Base-by-base conservation (phyloP, 2,888 invertebrate genomes). In the Chalcosyrphus nemorum region DNA sequence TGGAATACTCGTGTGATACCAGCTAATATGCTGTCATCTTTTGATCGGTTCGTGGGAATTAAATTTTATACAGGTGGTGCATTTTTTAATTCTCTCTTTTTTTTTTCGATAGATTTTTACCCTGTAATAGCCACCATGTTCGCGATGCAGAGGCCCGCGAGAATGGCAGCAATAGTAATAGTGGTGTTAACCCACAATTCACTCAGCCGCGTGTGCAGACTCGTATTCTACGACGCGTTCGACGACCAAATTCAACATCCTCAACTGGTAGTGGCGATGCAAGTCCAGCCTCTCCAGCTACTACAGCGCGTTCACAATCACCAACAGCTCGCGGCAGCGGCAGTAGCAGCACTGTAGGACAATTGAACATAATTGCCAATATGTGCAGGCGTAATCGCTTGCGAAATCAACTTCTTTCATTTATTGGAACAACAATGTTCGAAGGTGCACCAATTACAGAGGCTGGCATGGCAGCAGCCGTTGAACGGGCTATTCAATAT, bases 61-160 rank as follows among this genome's bases (percentile, higher is more conserved):
- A n/a, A n/a, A n/a, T n/a, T n/a, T n/a, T n/a, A n/a, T n/a, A n/a
- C n/a, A n/a, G n/a, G n/a, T n/a, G n/a, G n/a, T n/a, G n/a, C n/a
- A n/a, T n/a, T n/a, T n/a, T n/a, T n/a, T n/a, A n/a, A n/a, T n/a
- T n/a, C n/a, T n/a, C n/a, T n/a, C n/a, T n/a, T n/a, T n/a, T n/a
- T n/a, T n/a, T n/a, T n/a, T n/a, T n/a, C n/a, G n/a, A 4, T 87
- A 91, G 92, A 32, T 95, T 95, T 88, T 91, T 96, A 86, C 94
- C 94, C 0, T 96, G 95, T 88, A 94, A 94, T 89, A 95, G 95
- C 38, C 95, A 95, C 90, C 95, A 95, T 87, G 92, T 95, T 61
- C 93, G 92, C 0, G 92, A 92, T 15, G 87, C 88, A 2, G 90
- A 89, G 15, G 29, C 29, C 1, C 72, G 52, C 43, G 86, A 84